Conservation (phyloP, 2,113 vertebrate species). For the Semnornis frantzii region DNA sequence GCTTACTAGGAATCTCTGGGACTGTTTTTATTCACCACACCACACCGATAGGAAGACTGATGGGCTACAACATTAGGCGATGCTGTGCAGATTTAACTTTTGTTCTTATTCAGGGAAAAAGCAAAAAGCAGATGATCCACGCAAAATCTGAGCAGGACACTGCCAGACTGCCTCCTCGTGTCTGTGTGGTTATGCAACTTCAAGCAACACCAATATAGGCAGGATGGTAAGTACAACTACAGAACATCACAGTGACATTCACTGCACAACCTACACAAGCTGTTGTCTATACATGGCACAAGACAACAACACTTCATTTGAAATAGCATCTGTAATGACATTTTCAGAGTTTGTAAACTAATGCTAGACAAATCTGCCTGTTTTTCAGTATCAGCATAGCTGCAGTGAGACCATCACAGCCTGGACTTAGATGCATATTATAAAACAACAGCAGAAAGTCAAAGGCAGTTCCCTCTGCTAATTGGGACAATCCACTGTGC, state of each 20-base stretch:
- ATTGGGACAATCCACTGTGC: background rate
- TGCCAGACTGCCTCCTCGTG: background rate
- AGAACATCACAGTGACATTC: background rate
- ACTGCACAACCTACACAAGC: background rate
- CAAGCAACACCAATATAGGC: fast-evolving
- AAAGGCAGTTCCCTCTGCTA: background rate
- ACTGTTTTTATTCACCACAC: background rate
- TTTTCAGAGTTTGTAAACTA: background rate
- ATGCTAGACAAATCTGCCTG: background rate
- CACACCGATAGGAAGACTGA: background rate
- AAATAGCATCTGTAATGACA: background rate
- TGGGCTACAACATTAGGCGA: background rate
- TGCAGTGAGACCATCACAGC: background rate
- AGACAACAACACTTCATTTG: background rate
- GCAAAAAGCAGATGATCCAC: background rate
- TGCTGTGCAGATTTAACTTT: background rate
- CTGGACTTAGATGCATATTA: background rate
- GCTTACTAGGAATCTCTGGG: too few species aligned
- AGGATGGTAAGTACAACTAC: background rate
- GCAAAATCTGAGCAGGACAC: background rate
- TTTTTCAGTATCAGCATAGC: background rate
- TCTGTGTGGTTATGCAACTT: background rate
- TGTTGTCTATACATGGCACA: background rate
- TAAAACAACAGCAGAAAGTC: background rate
- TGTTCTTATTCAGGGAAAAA: background rate